A percentile compares a stretch with the other conserved stretches of the same genome.
Evolutionary conservation across 2,113 vertebrate species (phyloP).

Genomic region (Pyrgilauda ruficollis): DNA sequence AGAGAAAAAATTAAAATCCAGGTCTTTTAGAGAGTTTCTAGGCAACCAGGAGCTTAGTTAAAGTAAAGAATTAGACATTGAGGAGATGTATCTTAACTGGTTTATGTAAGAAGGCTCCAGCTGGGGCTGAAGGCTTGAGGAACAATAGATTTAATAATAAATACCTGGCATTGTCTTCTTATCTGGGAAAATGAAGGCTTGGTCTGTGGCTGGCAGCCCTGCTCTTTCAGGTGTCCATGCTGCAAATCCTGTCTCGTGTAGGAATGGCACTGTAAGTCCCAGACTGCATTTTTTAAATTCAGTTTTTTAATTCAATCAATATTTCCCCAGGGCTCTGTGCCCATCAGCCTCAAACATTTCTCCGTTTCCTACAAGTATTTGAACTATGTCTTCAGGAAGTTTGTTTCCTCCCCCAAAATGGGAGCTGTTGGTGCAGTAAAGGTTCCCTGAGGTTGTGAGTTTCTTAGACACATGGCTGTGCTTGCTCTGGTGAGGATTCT

Average conservation of each 20-base stretch:
- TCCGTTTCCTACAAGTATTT: neutral
- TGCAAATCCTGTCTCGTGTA: neutral
- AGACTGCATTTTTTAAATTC: neutral
- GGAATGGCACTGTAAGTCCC: neutral
- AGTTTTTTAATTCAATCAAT: no score
- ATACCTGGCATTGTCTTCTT: neutral
- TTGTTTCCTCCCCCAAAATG: neutral
- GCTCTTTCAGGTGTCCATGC: neutral
- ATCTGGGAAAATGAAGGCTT: neutral
- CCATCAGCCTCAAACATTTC: neutral
- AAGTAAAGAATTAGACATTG: neutral
- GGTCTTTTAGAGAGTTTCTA: conserved; percentile 32
- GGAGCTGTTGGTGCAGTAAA: neutral
- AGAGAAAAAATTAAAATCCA: neutral
- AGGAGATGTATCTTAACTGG: neutral
- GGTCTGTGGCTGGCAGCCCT: neutral
- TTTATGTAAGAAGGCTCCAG: neutral
- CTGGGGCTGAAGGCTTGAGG: neutral
- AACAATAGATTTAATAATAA: conserved; percentile 22
- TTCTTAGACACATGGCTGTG: neutral
- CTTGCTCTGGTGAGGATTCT: neutral
- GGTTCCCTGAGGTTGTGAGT: conserved; percentile 18
- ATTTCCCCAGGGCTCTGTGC: neutral
- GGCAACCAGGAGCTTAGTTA: conserved; percentile 34
- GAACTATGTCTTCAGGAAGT: neutral